Conservation (phyloP, 1,140 invertebrate genomes). For the Goniozus legneri region DNA sequence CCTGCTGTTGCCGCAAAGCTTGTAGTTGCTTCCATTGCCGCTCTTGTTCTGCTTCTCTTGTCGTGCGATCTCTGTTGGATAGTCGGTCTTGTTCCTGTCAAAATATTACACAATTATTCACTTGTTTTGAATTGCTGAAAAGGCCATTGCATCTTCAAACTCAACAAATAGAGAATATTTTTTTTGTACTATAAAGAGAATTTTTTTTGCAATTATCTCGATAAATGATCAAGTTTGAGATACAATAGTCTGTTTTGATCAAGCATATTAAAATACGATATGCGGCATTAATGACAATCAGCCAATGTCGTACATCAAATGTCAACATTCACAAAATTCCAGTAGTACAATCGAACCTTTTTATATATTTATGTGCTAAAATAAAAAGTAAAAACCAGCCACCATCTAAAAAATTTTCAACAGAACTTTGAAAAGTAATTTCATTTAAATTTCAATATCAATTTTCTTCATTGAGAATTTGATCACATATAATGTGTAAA, state of each 20-base stretch:
- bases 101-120: conserved; percentile 15
- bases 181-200: conserved; percentile 8
- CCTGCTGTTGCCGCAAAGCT: conserved; percentile 73
- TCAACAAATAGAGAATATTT: conserved; percentile 5
- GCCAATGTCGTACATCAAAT: conserved; percentile 28
- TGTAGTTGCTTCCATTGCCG: conserved; percentile 84
- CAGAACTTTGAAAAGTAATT: conserved; percentile 11
- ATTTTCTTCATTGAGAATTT: conserved; percentile 8
- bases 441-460: not conserved
- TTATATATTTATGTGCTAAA: conserved; percentile 24
- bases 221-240: conserved; percentile 11
- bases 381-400: conserved; percentile 36
- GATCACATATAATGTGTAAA: conserved; percentile 16
- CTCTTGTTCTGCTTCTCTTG: conserved; percentile 78
- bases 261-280: conserved; percentile 23
- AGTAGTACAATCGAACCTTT: conserved; percentile 19
- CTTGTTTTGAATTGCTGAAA: not conserved
- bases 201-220: not conserved
- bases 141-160: conserved; percentile 30
- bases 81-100: conserved; percentile 68
- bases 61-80: conserved; percentile 61
- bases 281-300: conserved; percentile 36
- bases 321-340: conserved; percentile 25
- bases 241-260: conserved; percentile 29
- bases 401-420: conserved; percentile 33